Percentiles rank a stretch among this genome's conserved stretches.
These are phyloP conservation scores for Mola mola DNA, from an alignment of 2,113 vertebrate species.

Conservation along the genomic window DNA sequence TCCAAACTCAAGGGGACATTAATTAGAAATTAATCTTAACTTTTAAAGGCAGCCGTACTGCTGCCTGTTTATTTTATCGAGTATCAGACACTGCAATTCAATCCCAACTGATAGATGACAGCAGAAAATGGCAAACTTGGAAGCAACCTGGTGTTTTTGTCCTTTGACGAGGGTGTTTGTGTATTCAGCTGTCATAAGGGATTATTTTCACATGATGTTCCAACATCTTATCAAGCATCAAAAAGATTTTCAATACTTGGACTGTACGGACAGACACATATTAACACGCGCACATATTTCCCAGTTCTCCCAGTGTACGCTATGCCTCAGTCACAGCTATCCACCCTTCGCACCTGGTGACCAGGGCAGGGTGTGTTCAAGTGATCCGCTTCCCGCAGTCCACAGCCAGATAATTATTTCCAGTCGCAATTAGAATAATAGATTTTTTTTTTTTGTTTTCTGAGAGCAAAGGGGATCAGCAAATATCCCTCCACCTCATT, in stretches of 20 bases:
- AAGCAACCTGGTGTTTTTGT: too few relatives aligned
- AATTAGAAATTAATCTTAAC: too few relatives aligned
- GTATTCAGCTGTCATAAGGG: neutral
- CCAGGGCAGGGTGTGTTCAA: slow-evolving; percentile 58
- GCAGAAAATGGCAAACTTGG: too few relatives aligned
- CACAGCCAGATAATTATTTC: slow-evolving; percentile 80
- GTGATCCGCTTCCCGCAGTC: slow-evolving; percentile 71
- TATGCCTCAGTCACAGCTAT: slow-evolving; percentile 64
- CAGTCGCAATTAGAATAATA: slow-evolving; percentile 81
- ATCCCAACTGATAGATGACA: too few relatives aligned
- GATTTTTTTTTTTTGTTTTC: slow-evolving; percentile 36
- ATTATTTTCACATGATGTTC: too few relatives aligned
- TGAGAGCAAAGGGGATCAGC: slow-evolving; percentile 65
- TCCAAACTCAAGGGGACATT: too few relatives aligned
- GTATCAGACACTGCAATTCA: too few relatives aligned
- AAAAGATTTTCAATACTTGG: neutral
- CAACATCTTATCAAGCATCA: too few relatives aligned
- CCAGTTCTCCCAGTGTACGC: slow-evolving; percentile 50
- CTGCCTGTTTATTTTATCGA: too few relatives aligned
- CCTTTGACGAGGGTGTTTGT: neutral
- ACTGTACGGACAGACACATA: neutral
- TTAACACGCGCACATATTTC: slow-evolving; percentile 15
- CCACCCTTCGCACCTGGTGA: slow-evolving; percentile 72
- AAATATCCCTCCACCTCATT: slow-evolving; percentile 64
- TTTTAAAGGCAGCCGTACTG: too few relatives aligned